Conservation (phyloP, 2,113 vertebrate genomes). For the Ammodytes dubius region DNA sequence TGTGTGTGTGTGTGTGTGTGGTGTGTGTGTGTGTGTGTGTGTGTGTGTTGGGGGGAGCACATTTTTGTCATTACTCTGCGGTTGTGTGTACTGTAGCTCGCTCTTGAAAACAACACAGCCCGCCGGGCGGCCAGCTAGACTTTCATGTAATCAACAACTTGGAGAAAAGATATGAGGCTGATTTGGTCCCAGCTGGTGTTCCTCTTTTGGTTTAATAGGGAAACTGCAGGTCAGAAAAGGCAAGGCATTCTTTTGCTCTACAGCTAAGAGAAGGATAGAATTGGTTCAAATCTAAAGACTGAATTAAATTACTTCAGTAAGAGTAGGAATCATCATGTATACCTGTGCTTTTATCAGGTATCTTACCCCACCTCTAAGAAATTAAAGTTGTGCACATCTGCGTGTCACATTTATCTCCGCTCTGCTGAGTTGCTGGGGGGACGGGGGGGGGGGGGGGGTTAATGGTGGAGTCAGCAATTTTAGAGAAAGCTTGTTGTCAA, state of each 20-base stretch:
- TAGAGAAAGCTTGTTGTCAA: too few species aligned
- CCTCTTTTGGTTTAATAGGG: constrained; percentile 24
- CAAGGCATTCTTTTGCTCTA: background rate
- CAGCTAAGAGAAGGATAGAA: background rate
- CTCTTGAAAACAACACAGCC: constrained; percentile 28
- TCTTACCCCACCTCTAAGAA: background rate
- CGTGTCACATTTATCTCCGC: background rate
- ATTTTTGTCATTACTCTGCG: constrained; percentile 50
- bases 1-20: too few species aligned
- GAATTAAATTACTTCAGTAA: background rate
- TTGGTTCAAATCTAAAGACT: background rate
- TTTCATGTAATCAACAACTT: constrained; percentile 60
- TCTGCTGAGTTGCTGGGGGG: background rate
- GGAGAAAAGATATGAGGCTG: constrained; percentile 27
- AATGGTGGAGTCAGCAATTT: too few species aligned
- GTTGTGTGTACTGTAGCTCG: constrained; percentile 1
- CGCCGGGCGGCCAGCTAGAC: background rate
- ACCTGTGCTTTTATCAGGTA: background rate
- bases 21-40: too few species aligned
- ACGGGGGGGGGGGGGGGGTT: background rate
- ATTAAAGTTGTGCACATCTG: background rate
- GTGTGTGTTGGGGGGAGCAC: background rate
- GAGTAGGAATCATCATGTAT: background rate
- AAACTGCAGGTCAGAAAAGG: constrained; percentile 18
- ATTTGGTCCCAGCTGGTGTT: constrained; percentile 39